These are phyloP conservation scores for Papilio polyxenes DNA, from an alignment of 1,140 invertebrate genomes.

Conservation along the genomic window DNA sequence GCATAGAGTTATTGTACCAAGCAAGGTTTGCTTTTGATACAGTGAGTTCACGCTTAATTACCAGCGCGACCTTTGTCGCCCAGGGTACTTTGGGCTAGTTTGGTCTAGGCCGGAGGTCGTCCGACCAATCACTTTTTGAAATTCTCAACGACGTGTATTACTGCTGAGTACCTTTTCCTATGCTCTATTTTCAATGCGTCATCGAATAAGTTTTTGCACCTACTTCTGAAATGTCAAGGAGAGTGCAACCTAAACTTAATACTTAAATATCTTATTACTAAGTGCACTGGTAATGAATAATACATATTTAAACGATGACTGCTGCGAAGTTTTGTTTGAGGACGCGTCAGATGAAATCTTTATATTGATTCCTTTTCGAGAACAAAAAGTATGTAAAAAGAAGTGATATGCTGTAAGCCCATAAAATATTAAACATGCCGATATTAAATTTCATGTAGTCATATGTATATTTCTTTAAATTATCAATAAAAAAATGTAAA, in stretches of 20 bases:
- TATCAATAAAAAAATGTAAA: not conserved
- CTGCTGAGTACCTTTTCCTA: slow-evolving; percentile 5
- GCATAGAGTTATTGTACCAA: slow-evolving; percentile 6
- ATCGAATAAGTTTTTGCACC: not conserved
- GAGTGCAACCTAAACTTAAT: not conserved
- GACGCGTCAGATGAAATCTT: not conserved
- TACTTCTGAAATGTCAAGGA: slow-evolving; percentile 16
- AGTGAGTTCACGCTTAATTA: slow-evolving; percentile 28
- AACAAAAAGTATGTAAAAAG: not conserved
- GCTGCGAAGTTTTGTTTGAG: not conserved
- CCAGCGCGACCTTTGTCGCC: slow-evolving; percentile 33
- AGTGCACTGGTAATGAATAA: not conserved
- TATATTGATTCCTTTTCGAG: not conserved
- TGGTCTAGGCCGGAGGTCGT: slow-evolving; percentile 30
- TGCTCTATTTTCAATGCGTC: slow-evolving; percentile 16
- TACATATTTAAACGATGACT: not conserved
- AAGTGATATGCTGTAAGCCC: not conserved
- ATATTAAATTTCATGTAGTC: not conserved
- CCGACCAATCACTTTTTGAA: slow-evolving; percentile 33
- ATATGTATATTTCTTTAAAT: not conserved
- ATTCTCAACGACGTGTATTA: slow-evolving; percentile 9
- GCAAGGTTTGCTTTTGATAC: slow-evolving; percentile 33
- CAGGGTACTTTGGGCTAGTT: slow-evolving; percentile 19
- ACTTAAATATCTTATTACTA: not conserved
- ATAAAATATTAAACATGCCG: not conserved